Evolutionary conservation across 2,888 invertebrate species (phyloP).

Genomic region (Pyrrhia umbra): DNA sequence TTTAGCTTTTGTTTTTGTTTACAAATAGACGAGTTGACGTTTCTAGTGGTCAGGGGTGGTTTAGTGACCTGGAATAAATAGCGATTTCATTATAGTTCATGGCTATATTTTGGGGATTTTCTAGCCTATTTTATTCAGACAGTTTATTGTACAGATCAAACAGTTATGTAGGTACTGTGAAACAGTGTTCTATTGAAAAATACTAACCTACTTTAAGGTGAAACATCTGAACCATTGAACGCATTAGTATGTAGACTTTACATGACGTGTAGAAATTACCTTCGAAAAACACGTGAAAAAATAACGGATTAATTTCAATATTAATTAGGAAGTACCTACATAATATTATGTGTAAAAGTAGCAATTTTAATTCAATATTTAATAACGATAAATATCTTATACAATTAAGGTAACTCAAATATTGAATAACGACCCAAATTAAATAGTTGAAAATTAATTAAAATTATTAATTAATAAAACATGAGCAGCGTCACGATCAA

Average conservation of each 20-base stretch:
- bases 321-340: neutral
- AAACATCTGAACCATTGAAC: neutral
- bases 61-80: slow-evolving; percentile 21
- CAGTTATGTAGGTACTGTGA: neutral
- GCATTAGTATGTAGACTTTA: neutral
- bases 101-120: neutral
- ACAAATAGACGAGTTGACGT: slow-evolving; percentile 11
- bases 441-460: slow-evolving; percentile 13
- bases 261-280: neutral
- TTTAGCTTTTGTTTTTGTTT: slow-evolving; percentile 36
- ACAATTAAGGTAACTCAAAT: slow-evolving; percentile 15
- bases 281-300: slow-evolving; percentile 22
- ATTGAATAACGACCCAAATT: slow-evolving; percentile 13
- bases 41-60: slow-evolving; percentile 5
- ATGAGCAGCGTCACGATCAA: slow-evolving; percentile 8
- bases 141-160: no score
- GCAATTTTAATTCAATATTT: slow-evolving; percentile 4
- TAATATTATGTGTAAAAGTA: neutral
- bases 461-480: slow-evolving; percentile 28
- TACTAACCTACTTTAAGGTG: neutral
- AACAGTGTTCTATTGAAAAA: neutral
- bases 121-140: no score
- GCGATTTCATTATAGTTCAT: neutral
- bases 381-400: slow-evolving; percentile 8
- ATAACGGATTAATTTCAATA: neutral